These are phyloP conservation scores for Theodoxus fluviatilis DNA, from an alignment of 2,888 invertebrate genomes.

Conservation along the genomic window DNA sequence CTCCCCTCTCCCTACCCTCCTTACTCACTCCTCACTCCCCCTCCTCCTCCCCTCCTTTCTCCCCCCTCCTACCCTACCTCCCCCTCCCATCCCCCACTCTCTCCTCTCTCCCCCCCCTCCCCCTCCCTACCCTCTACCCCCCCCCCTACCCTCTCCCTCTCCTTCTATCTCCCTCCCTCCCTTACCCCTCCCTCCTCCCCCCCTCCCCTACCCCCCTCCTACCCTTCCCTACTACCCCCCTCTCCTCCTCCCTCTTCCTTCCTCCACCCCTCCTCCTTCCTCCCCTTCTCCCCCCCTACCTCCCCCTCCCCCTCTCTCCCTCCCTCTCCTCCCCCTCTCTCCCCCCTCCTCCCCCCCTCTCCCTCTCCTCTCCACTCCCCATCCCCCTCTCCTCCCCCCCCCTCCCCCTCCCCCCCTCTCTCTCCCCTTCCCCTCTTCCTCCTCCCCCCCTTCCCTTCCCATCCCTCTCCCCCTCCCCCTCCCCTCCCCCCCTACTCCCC, in stretches of 20 bases:
- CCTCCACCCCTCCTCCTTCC: background rate
- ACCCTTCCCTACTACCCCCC: background rate
- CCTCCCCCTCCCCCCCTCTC: slow-evolving; percentile 7
- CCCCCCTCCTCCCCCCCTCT: background rate
- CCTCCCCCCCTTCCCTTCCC: no score
- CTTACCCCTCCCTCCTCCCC: background rate
- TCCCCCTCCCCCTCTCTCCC: background rate
- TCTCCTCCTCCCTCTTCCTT: background rate
- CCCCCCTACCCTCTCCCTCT: background rate
- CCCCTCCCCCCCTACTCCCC: background rate
- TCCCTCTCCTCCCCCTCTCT: background rate
- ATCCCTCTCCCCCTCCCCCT: background rate
- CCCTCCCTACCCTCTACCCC: background rate
- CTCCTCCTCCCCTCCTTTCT: slow-evolving; percentile 9
- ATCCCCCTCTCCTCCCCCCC: no score
- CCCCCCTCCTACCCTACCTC: background rate
- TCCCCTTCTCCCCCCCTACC: background rate
- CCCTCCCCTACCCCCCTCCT: background rate
- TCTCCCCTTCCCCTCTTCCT: slow-evolving; percentile 5
- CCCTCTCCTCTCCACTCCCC: background rate
- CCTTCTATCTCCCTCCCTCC: no score
- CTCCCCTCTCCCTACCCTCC: background rate
- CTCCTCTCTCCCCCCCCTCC: background rate
- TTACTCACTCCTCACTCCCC: slow-evolving; percentile 7
- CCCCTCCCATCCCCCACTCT: background rate